Conservation (phyloP, 2,797 vertebrate genomes). For the Schizothorax lantsangensis region DNA sequence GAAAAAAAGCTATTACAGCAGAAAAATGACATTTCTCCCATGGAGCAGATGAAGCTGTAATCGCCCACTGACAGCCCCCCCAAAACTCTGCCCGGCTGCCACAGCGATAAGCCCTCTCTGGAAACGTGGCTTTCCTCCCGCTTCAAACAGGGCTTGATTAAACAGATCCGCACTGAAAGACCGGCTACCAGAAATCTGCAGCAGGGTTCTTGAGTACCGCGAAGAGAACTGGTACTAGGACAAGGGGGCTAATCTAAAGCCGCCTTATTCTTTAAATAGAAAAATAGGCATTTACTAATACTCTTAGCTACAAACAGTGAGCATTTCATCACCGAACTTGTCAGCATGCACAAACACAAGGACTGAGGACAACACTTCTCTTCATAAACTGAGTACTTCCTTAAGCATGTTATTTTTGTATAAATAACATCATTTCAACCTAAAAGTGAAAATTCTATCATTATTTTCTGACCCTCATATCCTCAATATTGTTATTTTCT, state of each 20-base stretch:
- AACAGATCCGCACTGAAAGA: slow-evolving; percentile 45
- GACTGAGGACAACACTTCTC: neutral
- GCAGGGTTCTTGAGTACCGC: slow-evolving; percentile 20
- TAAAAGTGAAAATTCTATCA: neutral
- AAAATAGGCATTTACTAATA: slow-evolving; percentile 42
- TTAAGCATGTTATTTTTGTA: neutral
- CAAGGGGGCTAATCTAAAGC: slow-evolving; percentile 42
- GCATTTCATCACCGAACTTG: slow-evolving; percentile 15
- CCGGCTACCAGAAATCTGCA: slow-evolving; percentile 41
- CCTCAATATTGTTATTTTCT: neutral
- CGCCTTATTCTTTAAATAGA: slow-evolving; percentile 43
- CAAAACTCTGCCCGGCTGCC: slow-evolving; percentile 21
- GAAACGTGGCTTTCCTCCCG: slow-evolving; percentile 18
- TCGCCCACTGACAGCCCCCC: slow-evolving; percentile 32
- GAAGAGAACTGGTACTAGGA: slow-evolving; percentile 24
- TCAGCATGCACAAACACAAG: neutral
- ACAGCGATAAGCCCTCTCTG: slow-evolving; percentile 39
- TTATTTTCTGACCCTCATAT: neutral
- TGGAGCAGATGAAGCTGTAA: slow-evolving; percentile 42
- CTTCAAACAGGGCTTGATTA: slow-evolving; percentile 43
- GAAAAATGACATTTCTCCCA: slow-evolving; percentile 32
- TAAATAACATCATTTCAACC: neutral
- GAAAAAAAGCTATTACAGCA: slow-evolving; percentile 41
- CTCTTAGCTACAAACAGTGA: slow-evolving; percentile 25
- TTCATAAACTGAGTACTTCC: neutral